These are phyloP conservation scores for Pterocles orientalis DNA, from an alignment of 2,113 vertebrate species.

Conservation along the genomic window DNA sequence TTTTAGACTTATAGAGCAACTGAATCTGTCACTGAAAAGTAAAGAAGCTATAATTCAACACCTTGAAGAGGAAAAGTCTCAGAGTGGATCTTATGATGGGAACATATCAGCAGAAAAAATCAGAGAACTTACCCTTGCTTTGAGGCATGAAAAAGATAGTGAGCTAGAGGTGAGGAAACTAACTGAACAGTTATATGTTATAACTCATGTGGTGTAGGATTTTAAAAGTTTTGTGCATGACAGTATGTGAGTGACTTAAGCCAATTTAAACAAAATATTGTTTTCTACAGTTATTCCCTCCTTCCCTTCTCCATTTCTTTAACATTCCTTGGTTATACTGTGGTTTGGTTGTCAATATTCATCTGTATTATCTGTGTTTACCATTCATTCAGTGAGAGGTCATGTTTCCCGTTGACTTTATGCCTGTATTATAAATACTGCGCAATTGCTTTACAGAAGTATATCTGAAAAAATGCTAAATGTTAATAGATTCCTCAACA, in stretches of 20 bases:
- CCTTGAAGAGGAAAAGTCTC: conserved; percentile 72
- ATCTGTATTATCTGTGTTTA: not conserved
- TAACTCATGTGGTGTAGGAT: not conserved
- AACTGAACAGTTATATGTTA: not conserved
- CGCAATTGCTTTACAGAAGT: not conserved
- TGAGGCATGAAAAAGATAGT: conserved; percentile 74
- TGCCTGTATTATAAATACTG: not conserved
- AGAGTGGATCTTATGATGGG: conserved; percentile 56
- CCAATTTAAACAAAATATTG: not conserved
- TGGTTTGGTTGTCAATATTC: not conserved
- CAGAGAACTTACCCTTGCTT: conserved; percentile 66
- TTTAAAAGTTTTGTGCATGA: not conserved
- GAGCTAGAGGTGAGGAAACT: conserved; percentile 81
- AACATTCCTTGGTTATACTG: not conserved
- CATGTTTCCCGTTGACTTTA: not conserved
- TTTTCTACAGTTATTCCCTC: not conserved
- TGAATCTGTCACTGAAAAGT: conserved; percentile 81
- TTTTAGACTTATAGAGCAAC: conserved; percentile 85
- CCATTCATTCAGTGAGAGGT: not conserved
- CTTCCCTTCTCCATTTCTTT: not conserved
- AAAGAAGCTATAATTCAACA: conserved; percentile 84
- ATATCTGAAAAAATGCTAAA: not conserved
- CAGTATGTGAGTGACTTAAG: not conserved
- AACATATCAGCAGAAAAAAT: conserved; percentile 59
- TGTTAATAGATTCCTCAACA: not conserved